These are phyloP conservation scores for Sciaenops ocellatus DNA, from an alignment of 2,797 vertebrate species.

Conservation along the genomic window DNA sequence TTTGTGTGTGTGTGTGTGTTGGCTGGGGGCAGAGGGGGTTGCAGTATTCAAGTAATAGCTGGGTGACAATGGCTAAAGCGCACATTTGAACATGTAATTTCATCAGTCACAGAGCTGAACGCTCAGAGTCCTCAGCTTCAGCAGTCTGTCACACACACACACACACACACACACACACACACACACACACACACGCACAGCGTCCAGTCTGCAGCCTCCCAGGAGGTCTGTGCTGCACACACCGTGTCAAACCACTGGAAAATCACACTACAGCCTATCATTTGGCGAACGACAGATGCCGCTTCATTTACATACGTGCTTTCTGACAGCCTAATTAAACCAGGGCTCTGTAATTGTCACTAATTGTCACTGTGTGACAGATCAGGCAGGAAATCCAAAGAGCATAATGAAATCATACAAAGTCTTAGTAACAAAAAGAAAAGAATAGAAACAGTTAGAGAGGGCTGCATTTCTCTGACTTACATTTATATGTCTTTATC, in stretches of 20 bases:
- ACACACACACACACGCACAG: slow-evolving; percentile 13
- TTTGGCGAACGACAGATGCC: slow-evolving; percentile 40
- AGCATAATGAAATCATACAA: slow-evolving; percentile 46
- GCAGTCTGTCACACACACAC: background rate
- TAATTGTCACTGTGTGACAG: slow-evolving; percentile 69
- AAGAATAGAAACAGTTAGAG: background rate
- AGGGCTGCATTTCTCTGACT: background rate
- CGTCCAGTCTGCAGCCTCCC: slow-evolving; percentile 40
- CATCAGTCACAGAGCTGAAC: slow-evolving; percentile 61
- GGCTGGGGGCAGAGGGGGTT: background rate
- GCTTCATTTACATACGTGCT: slow-evolving; percentile 60
- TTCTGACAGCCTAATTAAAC: slow-evolving; percentile 73
- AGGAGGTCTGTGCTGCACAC: slow-evolving; percentile 56
- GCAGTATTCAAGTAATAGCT: slow-evolving; percentile 24
- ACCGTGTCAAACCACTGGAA: slow-evolving; percentile 65
- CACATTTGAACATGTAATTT: slow-evolving; percentile 60
- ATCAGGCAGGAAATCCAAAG: slow-evolving; percentile 52
- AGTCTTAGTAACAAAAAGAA: background rate
- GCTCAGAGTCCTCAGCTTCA: slow-evolving; percentile 3
- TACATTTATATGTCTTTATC: background rate
- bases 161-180: slow-evolving; percentile 12
- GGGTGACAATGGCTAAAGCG: slow-evolving; percentile 24
- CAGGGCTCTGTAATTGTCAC: slow-evolving; percentile 61
- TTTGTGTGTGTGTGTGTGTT: background rate
- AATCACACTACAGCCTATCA: slow-evolving; percentile 64